Evolutionary conservation across 2,888 invertebrate species (phyloP).

Genomic region (Andrena bucephala): DNA sequence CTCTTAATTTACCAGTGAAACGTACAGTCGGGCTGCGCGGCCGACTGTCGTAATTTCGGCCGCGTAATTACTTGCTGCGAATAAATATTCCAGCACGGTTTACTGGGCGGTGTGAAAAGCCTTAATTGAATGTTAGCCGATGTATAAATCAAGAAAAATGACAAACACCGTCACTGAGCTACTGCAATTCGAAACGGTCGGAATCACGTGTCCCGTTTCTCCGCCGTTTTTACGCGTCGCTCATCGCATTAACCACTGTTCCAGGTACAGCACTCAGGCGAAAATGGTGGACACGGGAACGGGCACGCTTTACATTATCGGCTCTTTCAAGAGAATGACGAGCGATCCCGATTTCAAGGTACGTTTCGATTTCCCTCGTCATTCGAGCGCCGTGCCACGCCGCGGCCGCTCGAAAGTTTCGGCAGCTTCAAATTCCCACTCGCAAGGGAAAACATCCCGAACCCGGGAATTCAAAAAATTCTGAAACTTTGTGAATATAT

Average conservation of each 20-base stretch:
- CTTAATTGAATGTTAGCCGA: constrained; percentile 5
- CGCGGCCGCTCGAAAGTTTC: neutral
- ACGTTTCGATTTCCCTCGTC: constrained; percentile 42
- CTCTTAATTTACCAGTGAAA: constrained; percentile 8
- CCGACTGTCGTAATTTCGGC: neutral
- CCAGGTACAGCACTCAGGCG: constrained; percentile 91
- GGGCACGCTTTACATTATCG: constrained; percentile 93
- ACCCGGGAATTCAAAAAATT: no score
- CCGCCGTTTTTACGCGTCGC: neutral
- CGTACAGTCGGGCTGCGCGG: neutral
- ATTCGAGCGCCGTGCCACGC: neutral
- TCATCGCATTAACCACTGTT: constrained; percentile 74
- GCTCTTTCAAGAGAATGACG: constrained; percentile 90
- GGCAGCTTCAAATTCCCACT: no score
- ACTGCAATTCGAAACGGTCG: neutral
- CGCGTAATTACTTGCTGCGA: neutral
- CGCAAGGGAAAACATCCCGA: no score
- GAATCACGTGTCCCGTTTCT: neutral
- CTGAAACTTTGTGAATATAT: no score
- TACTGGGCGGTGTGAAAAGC: neutral
- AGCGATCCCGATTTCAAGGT: constrained; percentile 92
- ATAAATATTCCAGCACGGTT: neutral
- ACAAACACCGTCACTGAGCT: neutral
- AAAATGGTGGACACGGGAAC: constrained; percentile 92
- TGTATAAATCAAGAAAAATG: neutral